A percentile compares a stretch with the other conserved stretches of the same genome.
These are phyloP conservation scores for Channallabes apus DNA, from an alignment of 2,797 vertebrate species.

Conservation along the genomic window DNA sequence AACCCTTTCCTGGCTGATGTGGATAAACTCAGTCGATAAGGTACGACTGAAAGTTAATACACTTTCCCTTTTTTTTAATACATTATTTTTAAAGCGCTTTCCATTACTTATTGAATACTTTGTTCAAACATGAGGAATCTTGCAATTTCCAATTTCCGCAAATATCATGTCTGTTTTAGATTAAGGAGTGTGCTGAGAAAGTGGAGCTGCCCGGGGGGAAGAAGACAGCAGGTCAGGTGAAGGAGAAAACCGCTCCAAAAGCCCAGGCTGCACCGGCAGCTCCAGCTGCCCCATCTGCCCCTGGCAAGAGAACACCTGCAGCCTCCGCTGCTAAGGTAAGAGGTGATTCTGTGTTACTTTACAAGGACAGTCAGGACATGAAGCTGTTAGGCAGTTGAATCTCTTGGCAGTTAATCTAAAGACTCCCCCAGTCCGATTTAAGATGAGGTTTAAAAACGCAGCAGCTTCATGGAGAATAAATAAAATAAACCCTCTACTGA, in stretches of 20 bases:
- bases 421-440: too few relatives aligned
- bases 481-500: too few relatives aligned
- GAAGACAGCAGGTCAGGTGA: conserved; percentile 69
- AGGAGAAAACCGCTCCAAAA: conserved; percentile 80
- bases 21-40: conserved; percentile 95
- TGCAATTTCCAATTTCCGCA: too few relatives aligned
- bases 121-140: too few relatives aligned
- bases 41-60: conserved; percentile 62
- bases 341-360: background rate
- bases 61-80: background rate
- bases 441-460: background rate
- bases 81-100: too few relatives aligned
- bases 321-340: conserved; percentile 76
- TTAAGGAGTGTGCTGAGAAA: conserved; percentile 95
- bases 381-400: background rate
- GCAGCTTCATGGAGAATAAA: too few relatives aligned
- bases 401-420: background rate
- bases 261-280: conserved; percentile 69
- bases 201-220: conserved; percentile 85
- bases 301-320: conserved; percentile 76
- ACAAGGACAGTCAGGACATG: background rate
- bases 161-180: conserved; percentile 67
- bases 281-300: conserved; percentile 68
- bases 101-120: too few relatives aligned
- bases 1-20: conserved; percentile 91